Evolutionary conservation across 2,797 vertebrate species (phyloP).

Genomic region (Trachurus trachurus): DNA sequence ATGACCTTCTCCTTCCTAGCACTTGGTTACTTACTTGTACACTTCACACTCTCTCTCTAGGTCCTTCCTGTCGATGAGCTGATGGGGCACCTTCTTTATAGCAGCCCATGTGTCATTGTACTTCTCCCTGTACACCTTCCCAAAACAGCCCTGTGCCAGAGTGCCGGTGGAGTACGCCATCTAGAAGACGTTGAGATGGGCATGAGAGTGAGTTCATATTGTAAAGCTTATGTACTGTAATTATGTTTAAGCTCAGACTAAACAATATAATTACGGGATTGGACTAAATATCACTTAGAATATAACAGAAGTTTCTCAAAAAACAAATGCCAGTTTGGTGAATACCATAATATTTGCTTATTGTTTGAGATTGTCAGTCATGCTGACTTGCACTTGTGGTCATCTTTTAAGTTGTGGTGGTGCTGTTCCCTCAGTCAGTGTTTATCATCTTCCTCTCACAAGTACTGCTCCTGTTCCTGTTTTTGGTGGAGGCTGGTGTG

Average conservation of each 20-base stretch:
- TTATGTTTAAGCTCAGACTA: background rate
- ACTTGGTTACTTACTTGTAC: conserved; percentile 85
- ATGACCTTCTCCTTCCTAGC: background rate
- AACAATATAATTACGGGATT: background rate
- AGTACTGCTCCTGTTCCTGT: background rate
- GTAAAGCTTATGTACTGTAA: background rate
- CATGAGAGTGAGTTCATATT: background rate
- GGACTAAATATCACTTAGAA: background rate
- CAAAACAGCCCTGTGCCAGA: conserved; percentile 82
- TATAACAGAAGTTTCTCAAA: background rate
- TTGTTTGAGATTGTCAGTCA: background rate
- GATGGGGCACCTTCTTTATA: conserved; percentile 80
- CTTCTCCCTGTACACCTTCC: conserved; percentile 84
- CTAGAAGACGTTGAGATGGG: background rate
- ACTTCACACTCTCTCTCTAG: conserved; percentile 83
- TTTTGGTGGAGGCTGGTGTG: background rate
- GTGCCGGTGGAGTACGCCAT: conserved; percentile 83
- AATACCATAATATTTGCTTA: background rate
- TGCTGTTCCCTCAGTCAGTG: background rate
- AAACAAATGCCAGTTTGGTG: background rate
- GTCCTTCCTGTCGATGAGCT: conserved; percentile 70
- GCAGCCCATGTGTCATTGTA: conserved; percentile 83
- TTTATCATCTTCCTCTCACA: background rate
- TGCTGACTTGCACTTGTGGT: background rate
- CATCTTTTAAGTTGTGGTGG: background rate